These are phyloP conservation scores for Oryzias melastigma DNA, from an alignment of 2,113 vertebrate species.

Conservation along the genomic window DNA sequence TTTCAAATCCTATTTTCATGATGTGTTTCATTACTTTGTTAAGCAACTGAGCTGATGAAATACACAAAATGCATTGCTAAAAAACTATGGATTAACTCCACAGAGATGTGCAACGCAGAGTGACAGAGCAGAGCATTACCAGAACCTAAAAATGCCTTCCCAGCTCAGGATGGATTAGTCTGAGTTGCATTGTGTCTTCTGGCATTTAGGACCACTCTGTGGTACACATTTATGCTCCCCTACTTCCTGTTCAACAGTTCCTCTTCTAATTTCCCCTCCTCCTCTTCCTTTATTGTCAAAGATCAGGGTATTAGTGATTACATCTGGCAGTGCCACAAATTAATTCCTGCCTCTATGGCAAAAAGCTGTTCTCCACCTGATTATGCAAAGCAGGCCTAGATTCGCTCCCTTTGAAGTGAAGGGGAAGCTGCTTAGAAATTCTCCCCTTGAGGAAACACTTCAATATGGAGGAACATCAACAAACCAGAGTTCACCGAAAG, in stretches of 20 bases:
- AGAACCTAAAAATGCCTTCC: constrained; percentile 21
- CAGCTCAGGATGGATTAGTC: constrained; percentile 44
- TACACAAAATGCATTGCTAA: constrained; percentile 4
- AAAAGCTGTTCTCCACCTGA: constrained; percentile 79
- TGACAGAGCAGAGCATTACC: constrained; percentile 24
- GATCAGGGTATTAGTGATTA: constrained; percentile 73
- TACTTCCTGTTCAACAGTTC: constrained; percentile 42
- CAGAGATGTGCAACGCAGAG: constrained; percentile 13
- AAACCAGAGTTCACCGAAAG: constrained; percentile 71
- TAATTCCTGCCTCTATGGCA: constrained; percentile 77
- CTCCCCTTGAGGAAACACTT: constrained; percentile 70
- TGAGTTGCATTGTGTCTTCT: constrained; percentile 28
- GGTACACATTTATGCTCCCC: constrained; percentile 14
- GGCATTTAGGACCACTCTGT: constrained; percentile 34
- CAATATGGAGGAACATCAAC: constrained; percentile 66
- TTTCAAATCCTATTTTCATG: not conserved
- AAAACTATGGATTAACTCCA: constrained; percentile 17
- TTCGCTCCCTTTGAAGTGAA: constrained; percentile 78
- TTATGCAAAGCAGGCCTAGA: constrained; percentile 83
- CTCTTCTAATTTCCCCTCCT: constrained; percentile 47
- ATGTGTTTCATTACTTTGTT: constrained; percentile 6
- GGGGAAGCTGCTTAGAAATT: constrained; percentile 73
- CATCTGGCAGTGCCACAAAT: constrained; percentile 75
- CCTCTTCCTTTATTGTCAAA: constrained; percentile 62
- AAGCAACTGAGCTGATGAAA: not conserved